Base-by-base conservation (phyloP, 2,888 invertebrate species). In the Nudaria mundana region DNA sequence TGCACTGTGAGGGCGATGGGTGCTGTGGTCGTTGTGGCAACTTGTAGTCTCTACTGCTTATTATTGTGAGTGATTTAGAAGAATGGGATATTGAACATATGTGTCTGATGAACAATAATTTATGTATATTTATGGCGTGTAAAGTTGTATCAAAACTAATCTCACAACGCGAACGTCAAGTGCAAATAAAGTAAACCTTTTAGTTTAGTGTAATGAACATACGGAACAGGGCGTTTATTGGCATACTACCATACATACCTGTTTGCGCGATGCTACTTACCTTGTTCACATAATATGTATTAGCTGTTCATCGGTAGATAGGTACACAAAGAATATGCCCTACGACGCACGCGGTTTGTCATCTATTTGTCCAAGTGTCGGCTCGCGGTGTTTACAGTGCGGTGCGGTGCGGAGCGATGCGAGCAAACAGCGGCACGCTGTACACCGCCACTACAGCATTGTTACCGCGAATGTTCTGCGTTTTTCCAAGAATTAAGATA, bases 351-450 rank as follows among this genome's bases (percentile, higher is more conserved):
- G 11, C 16, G 22, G 36, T 44, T 18, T 35, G 40, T 43, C 42
- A 36, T 26, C 24, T 53, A 25, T 46, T 41, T 46, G 49, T 22
- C 28, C 58, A 53, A 41, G 57, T 57, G 55, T 25, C 10, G n/a
- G 16, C 38, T 13, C 10, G n/a, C 8, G 15, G 10, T 43, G 38
- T 43, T 38, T 38, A 24, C 32, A 12, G 18, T 5, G n/a, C n/a
- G n/a, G n/a, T n/a, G n/a, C n/a, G n/a, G n/a, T n/a, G n/a, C n/a
- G n/a, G n/a, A n/a, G n/a, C n/a, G n/a, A n/a, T n/a, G 16, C 12
- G 3, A 18, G 33, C 16, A 29, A 34, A 40, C 24, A 40, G 38
- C 28, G 26, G 22, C 45, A 24, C 29, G 18, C 23, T 28, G 32
- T 25, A 25, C 32, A 6, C 6, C 22, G 36, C 30, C 13, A 39